phyloP scores from a whole-genome alignment of 2,888 invertebrate genomes.

The Metallyticus violacea region DNA sequence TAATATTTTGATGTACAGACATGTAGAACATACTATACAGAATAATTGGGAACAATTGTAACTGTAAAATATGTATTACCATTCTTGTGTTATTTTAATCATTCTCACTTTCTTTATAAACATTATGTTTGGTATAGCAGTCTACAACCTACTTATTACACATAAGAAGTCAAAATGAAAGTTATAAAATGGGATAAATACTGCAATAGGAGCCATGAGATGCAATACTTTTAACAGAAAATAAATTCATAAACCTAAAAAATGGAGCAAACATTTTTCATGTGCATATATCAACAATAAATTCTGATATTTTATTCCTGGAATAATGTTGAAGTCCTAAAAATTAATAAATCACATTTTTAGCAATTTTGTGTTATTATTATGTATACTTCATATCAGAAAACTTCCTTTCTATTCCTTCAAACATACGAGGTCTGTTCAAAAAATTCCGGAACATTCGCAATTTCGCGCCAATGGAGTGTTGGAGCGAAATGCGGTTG shows the following conservation, averaged over 20 bases:
- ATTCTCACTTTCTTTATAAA: not conserved
- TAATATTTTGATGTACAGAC: not conserved
- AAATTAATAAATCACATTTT: slow-evolving; percentile 29
- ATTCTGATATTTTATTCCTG: slow-evolving; percentile 18
- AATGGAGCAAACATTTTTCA: not conserved
- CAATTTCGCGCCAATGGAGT: too few relatives aligned
- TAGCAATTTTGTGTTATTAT: slow-evolving; percentile 21
- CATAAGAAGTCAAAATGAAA: not conserved
- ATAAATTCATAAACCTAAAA: not conserved
- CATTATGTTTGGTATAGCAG: not conserved
- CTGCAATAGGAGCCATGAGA: not conserved
- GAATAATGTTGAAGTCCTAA: slow-evolving; percentile 19
- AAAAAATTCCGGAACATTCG: too few relatives aligned
- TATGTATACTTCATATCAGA: not conserved
- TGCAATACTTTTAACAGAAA: not conserved
- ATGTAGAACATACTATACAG: slow-evolving; percentile 1
- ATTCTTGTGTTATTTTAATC: not conserved
- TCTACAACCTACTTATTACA: slow-evolving; percentile 14
- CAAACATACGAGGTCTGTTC: too few relatives aligned
- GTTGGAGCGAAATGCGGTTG: too few relatives aligned
- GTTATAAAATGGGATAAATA: not conserved
- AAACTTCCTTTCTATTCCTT: not conserved
- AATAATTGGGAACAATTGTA: not conserved
- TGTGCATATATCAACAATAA: not conserved
- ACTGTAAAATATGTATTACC: not conserved